phyloP scores from a whole-genome alignment of 2,797 vertebrate species.

The Tokudaia tokunoshimensis region DNA sequence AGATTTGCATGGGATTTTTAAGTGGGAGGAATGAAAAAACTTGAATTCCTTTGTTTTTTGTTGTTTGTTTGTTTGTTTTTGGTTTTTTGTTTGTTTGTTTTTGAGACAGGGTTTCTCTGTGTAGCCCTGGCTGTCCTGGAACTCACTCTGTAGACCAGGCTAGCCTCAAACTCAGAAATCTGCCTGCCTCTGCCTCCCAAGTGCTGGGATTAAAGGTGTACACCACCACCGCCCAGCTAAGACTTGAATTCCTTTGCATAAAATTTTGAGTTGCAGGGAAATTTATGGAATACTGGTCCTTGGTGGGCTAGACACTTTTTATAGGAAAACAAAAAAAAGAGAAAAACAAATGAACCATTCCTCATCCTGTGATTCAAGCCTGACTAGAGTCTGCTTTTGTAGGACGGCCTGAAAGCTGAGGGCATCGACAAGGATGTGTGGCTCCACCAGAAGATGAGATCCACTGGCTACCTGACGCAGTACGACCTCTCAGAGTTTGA shows the following conservation, averaged over 20 bases:
- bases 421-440: slow-evolving; percentile 93
- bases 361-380: background rate
- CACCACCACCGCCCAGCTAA: background rate
- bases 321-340: background rate
- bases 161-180: too few relatives aligned
- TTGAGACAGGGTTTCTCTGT: too few relatives aligned
- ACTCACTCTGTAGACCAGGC: too few relatives aligned
- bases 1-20: background rate
- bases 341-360: background rate
- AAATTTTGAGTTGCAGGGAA: background rate
- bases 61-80: too few relatives aligned
- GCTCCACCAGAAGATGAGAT: slow-evolving; percentile 93
- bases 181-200: too few relatives aligned
- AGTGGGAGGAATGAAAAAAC: background rate
- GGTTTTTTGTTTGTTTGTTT: too few relatives aligned
- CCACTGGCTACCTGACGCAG: slow-evolving; percentile 91
- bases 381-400: slow-evolving; percentile 1
- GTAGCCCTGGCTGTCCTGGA: too few relatives aligned
- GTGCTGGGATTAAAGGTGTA: too few relatives aligned
- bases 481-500: slow-evolving; percentile 92
- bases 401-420: slow-evolving; percentile 94
- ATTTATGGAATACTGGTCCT: background rate
- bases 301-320: background rate
- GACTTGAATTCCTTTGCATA: background rate
- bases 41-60: background rate